These are phyloP conservation scores for Theonella swinhoei DNA, from an alignment of 37 sponge, comb jelly and placozoan species.

Conservation along the genomic window DNA sequence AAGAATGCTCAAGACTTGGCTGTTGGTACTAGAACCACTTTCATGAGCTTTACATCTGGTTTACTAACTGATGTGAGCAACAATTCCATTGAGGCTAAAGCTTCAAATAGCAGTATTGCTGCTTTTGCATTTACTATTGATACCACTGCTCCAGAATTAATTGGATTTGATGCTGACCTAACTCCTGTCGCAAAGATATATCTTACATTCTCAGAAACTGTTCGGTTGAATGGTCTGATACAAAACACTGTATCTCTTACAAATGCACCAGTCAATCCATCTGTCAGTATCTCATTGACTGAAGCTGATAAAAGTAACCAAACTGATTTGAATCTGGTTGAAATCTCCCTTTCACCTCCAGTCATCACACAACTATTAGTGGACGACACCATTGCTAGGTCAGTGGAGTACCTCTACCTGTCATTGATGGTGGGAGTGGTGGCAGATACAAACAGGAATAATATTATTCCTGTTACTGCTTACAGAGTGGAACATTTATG, in stretches of 20 bases:
- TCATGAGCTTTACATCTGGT: conserved; percentile 16
- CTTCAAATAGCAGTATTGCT: conserved; percentile 26
- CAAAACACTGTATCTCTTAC: neutral
- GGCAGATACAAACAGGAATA: neutral
- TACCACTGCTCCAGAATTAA: conserved; percentile 11
- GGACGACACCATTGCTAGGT: neutral
- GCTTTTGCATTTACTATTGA: conserved; percentile 2
- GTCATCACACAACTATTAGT: neutral
- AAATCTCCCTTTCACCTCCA: conserved; percentile 1
- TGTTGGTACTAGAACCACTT: conserved; percentile 7
- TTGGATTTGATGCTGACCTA: conserved; percentile 2
- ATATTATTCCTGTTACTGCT: neutral
- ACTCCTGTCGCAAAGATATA: neutral
- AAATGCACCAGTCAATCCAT: neutral
- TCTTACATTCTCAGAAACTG: conserved; percentile 42
- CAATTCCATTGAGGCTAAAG: conserved; percentile 29
- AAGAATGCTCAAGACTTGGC: conserved; percentile 22
- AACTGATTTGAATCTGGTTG: neutral
- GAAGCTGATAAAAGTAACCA: neutral
- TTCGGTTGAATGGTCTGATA: neutral
- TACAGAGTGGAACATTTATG: conserved; percentile 10
- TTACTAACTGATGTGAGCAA: conserved; percentile 10
- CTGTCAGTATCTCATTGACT: neutral
- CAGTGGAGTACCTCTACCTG: neutral
- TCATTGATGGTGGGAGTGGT: neutral